Conservation (phyloP, 2,113 vertebrate genomes). For the Salvelinus fontinalis region DNA sequence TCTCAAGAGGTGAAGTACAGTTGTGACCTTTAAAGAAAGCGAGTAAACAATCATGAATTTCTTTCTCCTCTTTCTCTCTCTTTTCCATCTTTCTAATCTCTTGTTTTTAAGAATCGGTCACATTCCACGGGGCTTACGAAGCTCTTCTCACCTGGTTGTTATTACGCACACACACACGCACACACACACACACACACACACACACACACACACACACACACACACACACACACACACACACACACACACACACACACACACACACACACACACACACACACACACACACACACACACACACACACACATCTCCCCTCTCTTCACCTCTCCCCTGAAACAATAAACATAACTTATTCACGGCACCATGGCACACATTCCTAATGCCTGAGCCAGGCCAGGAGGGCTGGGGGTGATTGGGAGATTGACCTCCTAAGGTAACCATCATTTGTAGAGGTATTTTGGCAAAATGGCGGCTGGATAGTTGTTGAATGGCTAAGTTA, state of each 20-base stretch:
- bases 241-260: slow-evolving; percentile 15
- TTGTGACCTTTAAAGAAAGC: slow-evolving; percentile 8
- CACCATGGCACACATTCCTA: slow-evolving; percentile 30
- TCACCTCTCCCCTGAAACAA: slow-evolving; percentile 61
- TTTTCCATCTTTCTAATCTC: slow-evolving; percentile 41
- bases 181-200: too few species aligned
- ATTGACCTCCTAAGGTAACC: slow-evolving; percentile 38
- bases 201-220: too few species aligned
- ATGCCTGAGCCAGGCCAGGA: slow-evolving; percentile 15
- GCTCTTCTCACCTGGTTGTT: slow-evolving; percentile 65
- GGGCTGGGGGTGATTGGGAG: slow-evolving; percentile 2
- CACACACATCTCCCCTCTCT: slow-evolving; percentile 18
- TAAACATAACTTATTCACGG: slow-evolving; percentile 54
- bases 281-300: too few species aligned
- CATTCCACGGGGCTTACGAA: slow-evolving; percentile 52
- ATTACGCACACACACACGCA: slow-evolving; percentile 42
- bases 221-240: too few species aligned
- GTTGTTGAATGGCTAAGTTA: slow-evolving; percentile 38
- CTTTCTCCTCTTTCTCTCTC: background rate
- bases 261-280: background rate
- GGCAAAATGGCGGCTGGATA: slow-evolving; percentile 32
- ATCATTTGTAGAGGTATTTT: slow-evolving; percentile 45
- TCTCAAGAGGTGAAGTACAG: slow-evolving; percentile 11
- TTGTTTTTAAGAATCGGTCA: slow-evolving; percentile 36
- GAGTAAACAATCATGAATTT: background rate